Evolutionary conservation across 2,888 invertebrate species (phyloP), one percentile per base, ranked within the genome.

Genomic region (Dynastes hyllus): DNA sequence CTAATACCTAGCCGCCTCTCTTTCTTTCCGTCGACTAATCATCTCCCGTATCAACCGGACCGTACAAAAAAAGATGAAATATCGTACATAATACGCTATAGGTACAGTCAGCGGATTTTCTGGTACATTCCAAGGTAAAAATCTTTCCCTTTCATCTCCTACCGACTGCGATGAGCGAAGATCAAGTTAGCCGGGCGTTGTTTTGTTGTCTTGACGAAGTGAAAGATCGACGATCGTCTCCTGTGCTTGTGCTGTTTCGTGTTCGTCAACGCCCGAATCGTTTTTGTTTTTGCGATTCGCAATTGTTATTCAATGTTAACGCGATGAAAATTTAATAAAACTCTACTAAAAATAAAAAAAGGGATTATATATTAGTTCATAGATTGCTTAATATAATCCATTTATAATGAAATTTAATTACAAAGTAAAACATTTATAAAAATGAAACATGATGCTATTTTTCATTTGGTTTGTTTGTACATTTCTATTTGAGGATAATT

Each of bases 11-110:
- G 29, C 16, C n/a, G 22, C 78, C 45, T 78, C 78, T 80, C 55
- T 70, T 76, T 81, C 83, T 55, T 78, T 76, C 80, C 80, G 78
- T 80, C 80, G 79, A 81, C 82, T 81, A 82, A 82, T 82, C 80
- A 80, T 81, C 80, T 81, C 76, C 76, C 61, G 78, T 76, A 80
- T 80, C 80, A 76, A 78, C 76, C 77, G 69, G 53, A 81, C 75
- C 78, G 80, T 58, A 78, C 70, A 77, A 75, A 78, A 67, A 66
- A 76, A 73, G 66, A 78, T 73, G 71, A 78, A 81, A 81, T 80
- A 80, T 82, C 79, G 77, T 80, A 82, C 81, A 79, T 78, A 80
- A 61, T 61, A 29, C 29, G 61, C 61, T 29, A 8, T 27, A 22
- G 61, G 61, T 61, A 61, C 61, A 29, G 22, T 29, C 61, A 27